Base-by-base conservation (phyloP, 23 tunicate genomes). In the Trididemnum clinides region DNA sequence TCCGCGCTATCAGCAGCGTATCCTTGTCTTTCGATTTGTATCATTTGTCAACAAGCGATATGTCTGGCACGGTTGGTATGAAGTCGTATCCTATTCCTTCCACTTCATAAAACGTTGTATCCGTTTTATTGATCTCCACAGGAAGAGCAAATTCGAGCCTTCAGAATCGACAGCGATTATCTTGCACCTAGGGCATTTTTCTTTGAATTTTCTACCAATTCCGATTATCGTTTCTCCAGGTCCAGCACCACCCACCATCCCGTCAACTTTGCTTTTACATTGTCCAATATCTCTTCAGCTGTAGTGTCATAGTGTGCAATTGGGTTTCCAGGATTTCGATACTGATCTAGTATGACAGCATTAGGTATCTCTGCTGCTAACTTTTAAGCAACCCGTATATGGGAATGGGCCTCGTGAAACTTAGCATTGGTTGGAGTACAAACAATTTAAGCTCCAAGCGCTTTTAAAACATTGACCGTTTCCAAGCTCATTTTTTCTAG, bases 41-140 rank as follows among this genome's bases (percentile, higher is more conserved):
- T 97, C 99, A 97, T 89, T 88, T 86, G 77, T 97, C 99, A 74
- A 97, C 89, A 28, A 94, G 91, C 3, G 98, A 94, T 64, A 94
- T 85, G 89, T 97, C 97, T 10, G 88, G 78, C 6, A 97, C 99
- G 28, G 90, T 77, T 1, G 99, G 99, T 21, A 97, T 97, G 50
- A 97, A 97, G 50, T 97, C 99, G 50, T 97, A 97, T 2, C 99
- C 99, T 19, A 91, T 97, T 20, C 99, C 99, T 65, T 97, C 99
- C 0, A 97, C 91, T 82, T 97, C 99, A 50, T 97, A 97, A 37
- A 81, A 93, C 19, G 81, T 92, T 28, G 74, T 59, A 72, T 88
- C 97, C 5, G 95, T 91, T 78, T 88, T 57, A 66, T 97, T 97
- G 58, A 97, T 64, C 58, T 88, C 95, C 0, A 19, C 91, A 0